Evolutionary conservation across 2,888 invertebrate genomes (phyloP).

Genomic region (Anaspis maculata): DNA sequence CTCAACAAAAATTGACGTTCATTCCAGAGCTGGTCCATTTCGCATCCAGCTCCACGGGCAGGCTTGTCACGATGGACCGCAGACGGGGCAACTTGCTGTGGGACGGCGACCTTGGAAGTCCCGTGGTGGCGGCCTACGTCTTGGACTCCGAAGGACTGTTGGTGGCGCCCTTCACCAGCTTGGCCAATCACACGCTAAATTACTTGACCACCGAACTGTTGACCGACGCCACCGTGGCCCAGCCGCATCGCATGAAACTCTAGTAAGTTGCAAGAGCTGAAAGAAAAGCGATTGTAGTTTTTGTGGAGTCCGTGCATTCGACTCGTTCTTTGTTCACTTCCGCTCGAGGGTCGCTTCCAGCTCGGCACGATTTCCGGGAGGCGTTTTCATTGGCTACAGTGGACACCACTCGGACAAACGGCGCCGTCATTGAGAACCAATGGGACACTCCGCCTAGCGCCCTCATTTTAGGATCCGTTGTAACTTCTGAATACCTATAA

Average conservation of each 20-base stretch:
- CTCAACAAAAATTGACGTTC: too few relatives aligned
- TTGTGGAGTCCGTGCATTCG: too few relatives aligned
- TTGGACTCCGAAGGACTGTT: slow-evolving; percentile 68
- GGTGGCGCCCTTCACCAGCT: slow-evolving; percentile 79
- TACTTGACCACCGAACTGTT: slow-evolving; percentile 42
- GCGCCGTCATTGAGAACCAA: too few relatives aligned
- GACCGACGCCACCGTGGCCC: slow-evolving; percentile 35
- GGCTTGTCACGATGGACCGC: slow-evolving; percentile 76
- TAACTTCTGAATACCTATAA: too few relatives aligned
- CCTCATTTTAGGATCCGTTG: too few relatives aligned
- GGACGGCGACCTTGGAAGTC: slow-evolving; percentile 80
- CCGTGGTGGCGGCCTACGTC: slow-evolving; percentile 83
- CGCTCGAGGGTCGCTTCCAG: too few relatives aligned
- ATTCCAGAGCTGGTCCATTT: slow-evolving; percentile 74
- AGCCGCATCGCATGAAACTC: slow-evolving; percentile 44
- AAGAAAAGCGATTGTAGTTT: too few relatives aligned
- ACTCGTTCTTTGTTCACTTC: too few relatives aligned
- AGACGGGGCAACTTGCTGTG: slow-evolving; percentile 76
- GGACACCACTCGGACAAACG: too few relatives aligned
- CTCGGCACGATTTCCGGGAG: too few relatives aligned
- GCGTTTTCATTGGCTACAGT: too few relatives aligned
- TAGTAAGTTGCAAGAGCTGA: slow-evolving; percentile 46
- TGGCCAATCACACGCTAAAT: slow-evolving; percentile 78
- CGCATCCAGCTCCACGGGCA: slow-evolving; percentile 82
- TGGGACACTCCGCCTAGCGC: too few relatives aligned